Percentiles rank a stretch among this genome's conserved stretches.
Conservation (phyloP, 2,888 invertebrate species). For the Plebejus melissa region DNA sequence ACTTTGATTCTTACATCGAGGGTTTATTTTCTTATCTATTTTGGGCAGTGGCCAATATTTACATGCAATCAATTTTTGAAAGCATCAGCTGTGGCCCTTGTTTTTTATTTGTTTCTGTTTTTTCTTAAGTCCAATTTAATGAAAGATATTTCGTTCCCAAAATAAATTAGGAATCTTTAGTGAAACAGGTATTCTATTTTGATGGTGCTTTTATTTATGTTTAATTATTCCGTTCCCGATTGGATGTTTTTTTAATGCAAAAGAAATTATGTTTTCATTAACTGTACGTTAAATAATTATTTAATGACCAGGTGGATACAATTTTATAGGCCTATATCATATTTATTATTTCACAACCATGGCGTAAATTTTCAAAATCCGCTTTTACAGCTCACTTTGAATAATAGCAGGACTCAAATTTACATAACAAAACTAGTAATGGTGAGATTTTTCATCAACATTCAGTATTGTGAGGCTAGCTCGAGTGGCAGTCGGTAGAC, state of each 20-base stretch:
- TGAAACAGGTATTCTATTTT: background rate
- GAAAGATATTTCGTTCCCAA: background rate
- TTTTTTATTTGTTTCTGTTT: background rate
- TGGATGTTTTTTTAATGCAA: background rate
- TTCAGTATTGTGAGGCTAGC: background rate
- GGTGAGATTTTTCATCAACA: background rate
- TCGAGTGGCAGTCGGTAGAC: background rate
- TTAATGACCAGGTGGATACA: too few relatives aligned
- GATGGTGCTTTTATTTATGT: background rate
- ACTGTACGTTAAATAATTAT: too few relatives aligned
- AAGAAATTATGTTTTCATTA: too few relatives aligned
- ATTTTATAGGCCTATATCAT: background rate
- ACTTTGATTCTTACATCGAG: too few relatives aligned
- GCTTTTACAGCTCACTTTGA: background rate
- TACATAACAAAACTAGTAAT: constrained; percentile 5
- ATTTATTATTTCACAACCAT: background rate
- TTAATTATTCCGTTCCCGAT: background rate
- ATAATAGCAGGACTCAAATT: background rate
- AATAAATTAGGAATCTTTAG: background rate
- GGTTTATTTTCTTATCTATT: background rate
- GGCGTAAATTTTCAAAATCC: background rate
- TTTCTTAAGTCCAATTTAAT: background rate
- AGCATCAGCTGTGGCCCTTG: background rate
- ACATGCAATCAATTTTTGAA: background rate
- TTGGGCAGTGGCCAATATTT: background rate